Evolutionary conservation across 2,888 invertebrate species (phyloP).

Genomic region (Nudaria mundana): DNA sequence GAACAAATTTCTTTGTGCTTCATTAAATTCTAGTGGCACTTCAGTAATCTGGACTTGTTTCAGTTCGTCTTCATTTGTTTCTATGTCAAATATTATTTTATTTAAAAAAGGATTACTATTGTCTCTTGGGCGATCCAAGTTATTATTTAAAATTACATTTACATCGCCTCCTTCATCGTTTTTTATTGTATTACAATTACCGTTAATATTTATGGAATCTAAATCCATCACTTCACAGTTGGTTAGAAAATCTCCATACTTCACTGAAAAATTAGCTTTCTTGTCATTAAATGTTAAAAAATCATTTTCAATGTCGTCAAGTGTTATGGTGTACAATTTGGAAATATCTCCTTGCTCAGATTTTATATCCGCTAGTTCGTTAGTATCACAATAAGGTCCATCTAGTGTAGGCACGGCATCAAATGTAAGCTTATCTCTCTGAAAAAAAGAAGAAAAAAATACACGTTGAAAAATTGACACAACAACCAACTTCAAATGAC

Average conservation of each 20-base stretch:
- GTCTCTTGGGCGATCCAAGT: conserved; percentile 2
- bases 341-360: conserved; percentile 22
- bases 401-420: conserved; percentile 79
- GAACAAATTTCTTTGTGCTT: not conserved
- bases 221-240: conserved; percentile 51
- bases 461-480: too few relatives aligned
- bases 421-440: conserved; percentile 78
- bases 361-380: conserved; percentile 23
- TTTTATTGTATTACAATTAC: conserved; percentile 10
- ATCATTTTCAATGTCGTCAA: conserved; percentile 67
- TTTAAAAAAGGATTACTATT: conserved; percentile 1
- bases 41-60: conserved; percentile 2
- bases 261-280: conserved; percentile 57
- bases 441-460: too few relatives aligned
- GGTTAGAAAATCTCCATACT: conserved; percentile 67
- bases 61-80: not conserved
- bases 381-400: conserved; percentile 59
- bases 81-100: conserved; percentile 5
- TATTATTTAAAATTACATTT: conserved; percentile 9
- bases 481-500: too few relatives aligned
- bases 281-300: conserved; percentile 49
- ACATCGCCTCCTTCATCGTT: not conserved
- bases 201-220: conserved; percentile 22
- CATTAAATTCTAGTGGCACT: conserved; percentile 1
- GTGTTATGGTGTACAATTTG: conserved; percentile 43